phyloP scores from a whole-genome alignment of 2,113 vertebrate species.

The Ivindomyrus marchei region DNA sequence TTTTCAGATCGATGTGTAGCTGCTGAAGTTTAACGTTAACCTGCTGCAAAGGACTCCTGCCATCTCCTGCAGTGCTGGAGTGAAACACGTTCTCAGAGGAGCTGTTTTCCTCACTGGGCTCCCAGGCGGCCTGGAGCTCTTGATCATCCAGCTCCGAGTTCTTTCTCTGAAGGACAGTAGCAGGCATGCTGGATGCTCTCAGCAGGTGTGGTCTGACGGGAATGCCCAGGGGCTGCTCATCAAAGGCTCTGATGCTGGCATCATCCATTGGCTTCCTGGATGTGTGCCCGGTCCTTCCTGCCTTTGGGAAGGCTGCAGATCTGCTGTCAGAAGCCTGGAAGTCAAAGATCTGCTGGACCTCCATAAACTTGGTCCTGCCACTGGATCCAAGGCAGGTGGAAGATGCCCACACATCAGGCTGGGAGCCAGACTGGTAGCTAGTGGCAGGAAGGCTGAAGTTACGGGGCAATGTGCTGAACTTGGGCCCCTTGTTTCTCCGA shows the following conservation, averaged over 20 bases:
- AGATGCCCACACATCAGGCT: conserved; percentile 62
- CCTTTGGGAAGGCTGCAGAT: conserved; percentile 14
- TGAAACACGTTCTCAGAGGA: conserved; percentile 45
- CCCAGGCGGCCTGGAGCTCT: conserved; percentile 26
- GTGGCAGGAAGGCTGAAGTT: conserved; percentile 80
- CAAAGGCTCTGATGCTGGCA: conserved; percentile 47
- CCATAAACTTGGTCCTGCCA: conserved; percentile 52
- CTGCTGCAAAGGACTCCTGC: conserved; percentile 1
- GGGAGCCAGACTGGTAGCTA: conserved; percentile 51
- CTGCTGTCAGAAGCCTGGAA: conserved; percentile 34
- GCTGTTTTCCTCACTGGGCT: conserved; percentile 40
- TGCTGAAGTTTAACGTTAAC: conserved; percentile 37
- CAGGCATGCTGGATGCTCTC: conserved; percentile 83
- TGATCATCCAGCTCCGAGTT: conserved; percentile 48
- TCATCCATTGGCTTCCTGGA: conserved; percentile 54
- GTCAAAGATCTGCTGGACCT: conserved; percentile 46
- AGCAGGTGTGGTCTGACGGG: conserved; percentile 75
- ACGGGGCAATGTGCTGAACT: conserved; percentile 80
- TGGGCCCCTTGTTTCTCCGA: conserved; percentile 71
- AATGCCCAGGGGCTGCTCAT: conserved; percentile 55
- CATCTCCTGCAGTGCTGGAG: conserved; percentile 20
- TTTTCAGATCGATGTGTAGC: conserved; percentile 50
- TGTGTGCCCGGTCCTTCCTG: conserved; percentile 36
- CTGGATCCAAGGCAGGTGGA: conserved; percentile 54
- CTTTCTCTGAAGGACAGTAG: conserved; percentile 64